Evolutionary conservation across 2,797 vertebrate genomes (phyloP).

Genomic region (Todus mexicanus): DNA sequence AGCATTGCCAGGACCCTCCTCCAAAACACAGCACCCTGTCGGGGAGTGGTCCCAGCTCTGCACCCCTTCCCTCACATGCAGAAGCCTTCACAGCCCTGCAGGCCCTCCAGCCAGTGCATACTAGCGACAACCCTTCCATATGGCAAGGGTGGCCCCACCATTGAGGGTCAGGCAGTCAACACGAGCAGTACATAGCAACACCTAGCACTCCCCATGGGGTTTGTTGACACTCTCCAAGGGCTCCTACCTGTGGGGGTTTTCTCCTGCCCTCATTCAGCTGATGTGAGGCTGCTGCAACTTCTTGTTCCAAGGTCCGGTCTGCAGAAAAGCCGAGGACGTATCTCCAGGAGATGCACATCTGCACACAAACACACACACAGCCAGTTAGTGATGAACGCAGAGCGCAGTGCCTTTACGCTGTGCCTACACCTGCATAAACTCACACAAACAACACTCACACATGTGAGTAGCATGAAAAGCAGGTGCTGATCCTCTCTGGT

Average conservation of each 20-base stretch:
- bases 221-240: not conserved
- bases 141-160: not conserved
- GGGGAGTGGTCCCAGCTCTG: not conserved
- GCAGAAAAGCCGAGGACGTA: not conserved
- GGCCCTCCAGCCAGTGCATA: fast-evolving
- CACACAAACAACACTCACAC: too few relatives aligned
- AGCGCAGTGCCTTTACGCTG: not conserved
- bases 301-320: not conserved
- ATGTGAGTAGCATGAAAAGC: not conserved
- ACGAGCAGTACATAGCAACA: not conserved
- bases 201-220: fast-evolving
- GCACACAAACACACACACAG: not conserved
- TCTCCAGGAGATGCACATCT: too few relatives aligned
- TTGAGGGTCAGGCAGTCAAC: not conserved
- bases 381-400: not conserved
- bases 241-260: not conserved
- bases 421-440: too few relatives aligned
- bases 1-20: not conserved
- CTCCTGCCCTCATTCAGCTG: not conserved
- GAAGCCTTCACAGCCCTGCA: not conserved
- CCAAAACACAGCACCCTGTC: not conserved
- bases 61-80: not conserved
- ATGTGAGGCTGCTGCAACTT: not conserved
- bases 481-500: not conserved
- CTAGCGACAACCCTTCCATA: not conserved